Evolutionary conservation across 1,140 invertebrate genomes (phyloP), one percentile per base, ranked within the genome.

Genomic region (Ectropis grisescens): DNA sequence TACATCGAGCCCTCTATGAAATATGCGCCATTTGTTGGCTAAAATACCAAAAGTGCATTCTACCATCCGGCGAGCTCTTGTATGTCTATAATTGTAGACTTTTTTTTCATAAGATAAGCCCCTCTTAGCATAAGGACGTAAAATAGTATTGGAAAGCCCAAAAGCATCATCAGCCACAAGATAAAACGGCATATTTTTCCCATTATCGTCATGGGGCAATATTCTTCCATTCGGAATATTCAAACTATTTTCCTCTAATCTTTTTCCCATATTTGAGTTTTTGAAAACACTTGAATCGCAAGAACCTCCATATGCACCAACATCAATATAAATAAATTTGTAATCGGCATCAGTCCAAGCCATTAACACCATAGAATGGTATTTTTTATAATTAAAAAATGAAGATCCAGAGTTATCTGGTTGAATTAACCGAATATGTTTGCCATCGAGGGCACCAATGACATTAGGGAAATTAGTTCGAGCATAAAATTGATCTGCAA

Each of bases 301-400:
- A 35, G 66, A 44, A 37, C 41, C 61, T 8, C 79, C 78, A 44
- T 69, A 72, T 1, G 66, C 51, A 22, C 82, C 81, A 6, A 85
- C 62, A 52, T 84, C 66, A 31, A 84, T 49, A 11, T 35, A 40
- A 11, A 74, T 50, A 54, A 84, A 85, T 39, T 67, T 67, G 40
- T 62, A 82, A 30, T 84, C 53, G 1, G 74, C 79, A 61, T 85
- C 76, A n/a, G 71, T 72, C 2, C 84, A 25, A 2, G 71, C 84
- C 33, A 83, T 54, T 10, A 33, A 13, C 10, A 33, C 31, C 1
- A 14, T 23, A 6, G 31, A 33, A 29, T 28, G 28, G 13, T 12
- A 29, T 29, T 13, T 29, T 36, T 36, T 26, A 29, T 36, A 29
- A 29, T 36, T 26, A 10, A 26, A 26, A 26, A n/a, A 26, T 10